Evolutionary conservation across 1,140 invertebrate species (phyloP).

Genomic region (Aplysia californica): DNA sequence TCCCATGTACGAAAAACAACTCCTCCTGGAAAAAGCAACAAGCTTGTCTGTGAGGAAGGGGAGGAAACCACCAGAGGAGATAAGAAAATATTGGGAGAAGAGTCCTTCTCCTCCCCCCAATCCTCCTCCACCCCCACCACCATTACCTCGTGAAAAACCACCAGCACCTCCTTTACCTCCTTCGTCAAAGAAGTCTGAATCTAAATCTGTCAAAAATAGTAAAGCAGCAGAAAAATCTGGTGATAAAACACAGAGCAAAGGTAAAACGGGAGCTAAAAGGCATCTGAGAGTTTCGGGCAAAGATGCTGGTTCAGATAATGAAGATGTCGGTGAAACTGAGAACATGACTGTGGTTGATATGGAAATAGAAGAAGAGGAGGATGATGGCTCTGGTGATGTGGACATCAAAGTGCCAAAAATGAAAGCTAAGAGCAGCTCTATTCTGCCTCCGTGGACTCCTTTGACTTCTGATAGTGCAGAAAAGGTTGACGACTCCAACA

Average conservation of each 20-base stretch:
- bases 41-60: not conserved
- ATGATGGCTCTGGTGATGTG: not conserved
- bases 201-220: no score
- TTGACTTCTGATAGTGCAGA: not conserved
- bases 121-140: not conserved
- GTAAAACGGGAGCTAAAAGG: not conserved
- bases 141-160: not conserved
- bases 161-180: not conserved
- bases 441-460: not conserved
- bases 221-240: no score
- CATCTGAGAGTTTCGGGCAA: not conserved
- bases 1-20: not conserved
- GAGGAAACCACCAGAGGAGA: no score
- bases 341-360: constrained; percentile 4
- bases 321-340: not conserved
- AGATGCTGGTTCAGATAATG: not conserved
- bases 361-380: constrained; percentile 6
- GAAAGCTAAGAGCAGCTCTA: not conserved
- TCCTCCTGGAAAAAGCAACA: not conserved
- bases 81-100: no score
- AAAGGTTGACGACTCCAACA: constrained; percentile 2
- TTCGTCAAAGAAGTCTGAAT: not conserved
- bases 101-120: not conserved
- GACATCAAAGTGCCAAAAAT: constrained; percentile 18
- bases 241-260: not conserved